Evolutionary conservation across 2,797 vertebrate genomes (phyloP), one percentile per base, ranked within the genome.

Genomic region (Mus caroli): DNA sequence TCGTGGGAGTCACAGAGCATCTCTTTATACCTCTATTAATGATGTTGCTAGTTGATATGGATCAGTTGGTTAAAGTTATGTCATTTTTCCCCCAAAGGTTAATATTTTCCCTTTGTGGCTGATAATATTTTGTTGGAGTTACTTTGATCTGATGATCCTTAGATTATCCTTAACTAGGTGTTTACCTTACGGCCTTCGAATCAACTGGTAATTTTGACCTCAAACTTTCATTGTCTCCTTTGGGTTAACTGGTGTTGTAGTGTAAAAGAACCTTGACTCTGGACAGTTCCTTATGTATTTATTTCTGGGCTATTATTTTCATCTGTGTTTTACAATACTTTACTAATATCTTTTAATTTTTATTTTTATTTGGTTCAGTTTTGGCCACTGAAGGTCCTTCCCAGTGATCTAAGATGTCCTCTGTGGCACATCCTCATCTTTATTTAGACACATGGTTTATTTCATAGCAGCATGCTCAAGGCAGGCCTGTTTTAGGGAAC

Each of bases 281-380:
- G 75, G 34, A 14, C 34, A 88, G 6, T 76, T 86, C 43, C 17
- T 88, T 94, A 24, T 90, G 17, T 93, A 43, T 60, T 64, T 28
- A 78, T 52, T 71, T 90, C 71, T 90, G 22, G 11, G 26, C n/a
- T 90, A 60, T 93, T 60, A 58, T 82, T 96, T 97, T 88, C 94
- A 76, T 77, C 13, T 94, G 3, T 77, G n/a, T 2, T 43, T 40
- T 90, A 3, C 46, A 94, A 73, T 58, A 43, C n/a, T 17, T 62
- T 90, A 62, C 40, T 73, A 69, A 79, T 28, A 78, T 37, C 17
- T 40, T 78, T 87, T 52, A 28, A 54, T 87, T 94, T 94, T 85
- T 40, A 34, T 67, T n/a, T 97, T 26, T 54, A 17, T 75, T 94
- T 83, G 31, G 69, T 12, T n/a, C 22, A 75, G 50, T 60, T 82